These are phyloP conservation scores for Caenorhabditis becei DNA, from an alignment of 2,888 invertebrate species.

Conservation along the genomic window DNA sequence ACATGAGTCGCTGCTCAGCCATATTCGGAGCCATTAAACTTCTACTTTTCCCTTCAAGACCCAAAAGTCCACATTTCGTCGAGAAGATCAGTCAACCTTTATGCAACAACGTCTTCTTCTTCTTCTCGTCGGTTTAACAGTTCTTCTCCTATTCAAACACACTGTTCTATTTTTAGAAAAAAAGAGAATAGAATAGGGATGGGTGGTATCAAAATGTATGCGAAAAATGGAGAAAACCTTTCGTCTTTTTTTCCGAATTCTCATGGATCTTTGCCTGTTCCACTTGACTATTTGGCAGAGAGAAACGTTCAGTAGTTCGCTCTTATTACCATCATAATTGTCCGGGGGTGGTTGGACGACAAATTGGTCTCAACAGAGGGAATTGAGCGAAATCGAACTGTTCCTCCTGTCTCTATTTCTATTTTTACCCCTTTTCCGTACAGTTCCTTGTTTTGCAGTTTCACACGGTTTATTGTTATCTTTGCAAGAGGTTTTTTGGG, in stretches of 20 bases:
- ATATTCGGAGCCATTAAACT: too few species aligned
- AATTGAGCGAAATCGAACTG: neutral
- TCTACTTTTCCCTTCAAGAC: too few species aligned
- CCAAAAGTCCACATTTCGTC: constrained; percentile 20
- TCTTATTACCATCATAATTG: constrained; percentile 50
- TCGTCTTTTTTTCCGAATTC: neutral
- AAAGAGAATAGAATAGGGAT: too few species aligned
- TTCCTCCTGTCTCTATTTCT: constrained; percentile 7
- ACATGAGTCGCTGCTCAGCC: too few species aligned
- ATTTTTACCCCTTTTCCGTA: too few species aligned
- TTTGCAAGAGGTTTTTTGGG: too few species aligned
- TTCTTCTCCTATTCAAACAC: constrained; percentile 41
- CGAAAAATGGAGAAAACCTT: constrained; percentile 5
- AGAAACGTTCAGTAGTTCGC: constrained; percentile 1
- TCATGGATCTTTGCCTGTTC: constrained; percentile 9
- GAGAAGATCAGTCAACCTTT: too few species aligned
- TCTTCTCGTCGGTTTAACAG: too few species aligned
- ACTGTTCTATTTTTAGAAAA: constrained; percentile 44
- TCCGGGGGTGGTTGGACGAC: neutral
- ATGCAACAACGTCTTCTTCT: constrained; percentile 31
- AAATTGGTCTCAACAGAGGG: neutral
- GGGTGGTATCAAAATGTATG: too few species aligned
- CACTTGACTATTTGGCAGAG: neutral
- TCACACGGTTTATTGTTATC: too few species aligned
- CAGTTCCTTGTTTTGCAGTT: too few species aligned